Evolutionary conservation across 2,797 vertebrate genomes (phyloP), one percentile per base, ranked within the genome.

Genomic region (Paramormyrops hopkinsi): DNA sequence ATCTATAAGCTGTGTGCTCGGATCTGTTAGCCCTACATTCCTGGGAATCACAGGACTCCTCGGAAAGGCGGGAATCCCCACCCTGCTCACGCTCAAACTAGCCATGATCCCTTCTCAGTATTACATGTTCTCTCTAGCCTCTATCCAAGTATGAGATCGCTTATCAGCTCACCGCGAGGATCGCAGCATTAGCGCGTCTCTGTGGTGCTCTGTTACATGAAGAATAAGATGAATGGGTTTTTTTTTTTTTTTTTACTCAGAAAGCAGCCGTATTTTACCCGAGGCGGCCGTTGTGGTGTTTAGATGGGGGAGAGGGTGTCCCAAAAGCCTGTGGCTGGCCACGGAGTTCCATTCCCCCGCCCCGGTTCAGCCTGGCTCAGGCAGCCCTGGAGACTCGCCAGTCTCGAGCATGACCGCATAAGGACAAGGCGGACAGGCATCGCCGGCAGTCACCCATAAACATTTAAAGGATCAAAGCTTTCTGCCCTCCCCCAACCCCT

Each of bases 371-470:
- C 37, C 29, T 17, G 69, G 33, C 17, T 41, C 37, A 19, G 37
- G 73, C 73, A 44, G 73, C 5, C 29, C 37, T 82, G 76, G 76
- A 50, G n/a, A 12, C n/a, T 22, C 8, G 41, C 76, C 14, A 90
- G 91, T 90, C 41, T 88, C 93, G 91, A 92, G 92, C 93, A 95
- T 95, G 94, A 95, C 96, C 96, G 96, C 96, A 96, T 96, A 96
- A 96, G 96, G 96, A 50, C 11, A 69, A 50, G 82, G 41, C 82
- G 48, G 44, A 93, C 93, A 94, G 93, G 94, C 92, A 91, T 94
- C 89, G 44, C 91, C 91, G 92, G 92, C 92, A 94, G 92, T 88
- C 90, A 93, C 94, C 92, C 93, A 92, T 95, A 95, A 96, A 96
- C 94, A 95, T 93, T 92, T 91, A 91, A 92, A 91, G 91, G 90